Conservation (phyloP, 2,113 vertebrate genomes). For the Numenius arquata region DNA sequence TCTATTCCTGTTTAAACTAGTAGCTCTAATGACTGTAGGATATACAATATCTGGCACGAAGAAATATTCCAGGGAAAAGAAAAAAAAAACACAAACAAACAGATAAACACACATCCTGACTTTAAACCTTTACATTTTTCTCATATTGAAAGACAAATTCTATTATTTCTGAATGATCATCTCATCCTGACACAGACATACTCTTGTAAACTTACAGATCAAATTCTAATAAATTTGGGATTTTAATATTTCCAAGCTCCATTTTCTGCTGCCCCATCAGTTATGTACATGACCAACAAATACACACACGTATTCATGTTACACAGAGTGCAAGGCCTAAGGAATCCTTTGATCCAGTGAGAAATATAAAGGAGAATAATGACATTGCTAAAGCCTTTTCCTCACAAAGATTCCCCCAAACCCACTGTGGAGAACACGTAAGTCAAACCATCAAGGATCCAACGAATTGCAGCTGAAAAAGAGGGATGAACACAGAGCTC, state of each 20-base stretch:
- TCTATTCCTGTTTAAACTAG: conserved; percentile 6
- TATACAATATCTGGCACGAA: background rate
- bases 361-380: background rate
- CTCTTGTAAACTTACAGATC: background rate
- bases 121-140: background rate
- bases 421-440: background rate
- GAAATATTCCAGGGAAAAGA: background rate
- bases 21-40: background rate
- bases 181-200: background rate
- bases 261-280: background rate
- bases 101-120: background rate
- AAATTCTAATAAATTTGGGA: background rate
- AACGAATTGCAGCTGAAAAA: fast-evolving
- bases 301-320: fast-evolving
- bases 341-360: background rate
- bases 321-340: background rate
- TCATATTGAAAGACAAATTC: background rate
- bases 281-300: background rate
- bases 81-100: background rate
- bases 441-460: background rate
- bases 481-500: background rate
- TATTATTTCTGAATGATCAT: background rate
- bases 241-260: background rate
- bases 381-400: background rate
- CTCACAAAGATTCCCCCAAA: background rate